Evolutionary conservation across 2,113 vertebrate genomes (phyloP), one percentile per base, ranked within the genome.

Genomic region (Hyla sarda): DNA sequence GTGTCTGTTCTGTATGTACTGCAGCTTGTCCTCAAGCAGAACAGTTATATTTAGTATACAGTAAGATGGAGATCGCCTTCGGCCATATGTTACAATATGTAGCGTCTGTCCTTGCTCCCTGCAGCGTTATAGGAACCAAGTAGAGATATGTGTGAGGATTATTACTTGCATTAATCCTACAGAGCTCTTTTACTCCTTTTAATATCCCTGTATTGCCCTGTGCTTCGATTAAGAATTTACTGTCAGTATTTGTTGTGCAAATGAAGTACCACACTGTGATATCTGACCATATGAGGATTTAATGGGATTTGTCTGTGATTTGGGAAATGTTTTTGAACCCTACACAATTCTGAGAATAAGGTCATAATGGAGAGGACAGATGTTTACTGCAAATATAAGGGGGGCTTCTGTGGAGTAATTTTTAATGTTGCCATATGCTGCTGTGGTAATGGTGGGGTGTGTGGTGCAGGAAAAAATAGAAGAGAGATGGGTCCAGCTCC

Each of bases 41-140:
- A 16, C 13, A 6, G 37, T n/a, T 47, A 81, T 81, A 65, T 81
- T 45, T 81, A 81, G 78, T 25, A 47, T 17, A 37, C 34, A 30
- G 78, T 65, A 56, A 45, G 56, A 62, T 60, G 34, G 23, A 80
- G 45, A 62, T 80, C 34, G 54, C 56, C 34, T 80, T 80, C 23
- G 58, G 60, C 60, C 77, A 80, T 80, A 80, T 65, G 78, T 81
- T 81, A 41, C 41, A 3, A 41, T 41, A 81, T 47, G 58, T 62
- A 34, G 41, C 34, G 58, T 62, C 78, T 60, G 56, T 47, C 56
- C 77, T 23, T 34, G 5, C 50, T 45, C 21, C 56, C 52, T 19
- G 56, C 23, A 21, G 56, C 54, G 14, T 14, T 21, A 25, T 13
- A 56, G 76, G 3, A 77, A 32, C 74, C 50, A 3, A 37, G 34